Base-by-base conservation (phyloP, 2,888 invertebrate genomes). In the Acrobasis repandana region DNA sequence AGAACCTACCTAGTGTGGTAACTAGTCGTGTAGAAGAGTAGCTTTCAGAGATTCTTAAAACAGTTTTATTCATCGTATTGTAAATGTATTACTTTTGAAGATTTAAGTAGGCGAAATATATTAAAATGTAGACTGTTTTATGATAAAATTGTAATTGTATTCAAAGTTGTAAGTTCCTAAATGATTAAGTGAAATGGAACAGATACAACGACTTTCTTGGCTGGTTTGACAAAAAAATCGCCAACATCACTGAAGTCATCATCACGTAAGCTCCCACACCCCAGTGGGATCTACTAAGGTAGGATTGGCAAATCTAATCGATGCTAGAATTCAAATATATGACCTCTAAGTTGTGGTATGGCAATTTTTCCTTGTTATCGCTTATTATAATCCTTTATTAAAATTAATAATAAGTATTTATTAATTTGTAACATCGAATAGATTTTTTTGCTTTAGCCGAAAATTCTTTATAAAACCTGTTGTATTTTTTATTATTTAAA, bases 11-110 rank as follows among this genome's bases (percentile, higher is more conserved):
- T 28, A 28, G 28, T 14, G 38, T 54, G 54, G 38, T 18, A 38
- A 38, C 51, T 60, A 60, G 60, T 60, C 60, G 20, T 46, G 56
- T 56, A 46, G 46, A 28, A 56, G 28, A 14, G 4, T 46, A 56
- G 33, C n/a, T 28, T 51, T 51, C 43, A 9, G 34, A 34, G 16
- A 20, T 54, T 54, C 54, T 11, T 54, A 38, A 38, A 54, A 20
- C 18, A 20, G 16, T 38, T 14, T 38, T 1, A 14, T 38, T 6
- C 2, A n/a, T 43, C n/a, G 43, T 43, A 43, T 43, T 1, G 43
- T 43, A 43, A 5, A 43, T 11, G 4, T 28, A 43, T 14, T n/a
- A 43, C 43, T 5, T 43, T 14, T 11, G 43, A 43, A 43, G 43
- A 43, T 43, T 43, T 14, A 43, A 43, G 2, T 38, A 38, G 38